These are phyloP conservation scores for Lutjanus campechanus DNA, from an alignment of 2,797 vertebrate species.

Conservation along the genomic window DNA sequence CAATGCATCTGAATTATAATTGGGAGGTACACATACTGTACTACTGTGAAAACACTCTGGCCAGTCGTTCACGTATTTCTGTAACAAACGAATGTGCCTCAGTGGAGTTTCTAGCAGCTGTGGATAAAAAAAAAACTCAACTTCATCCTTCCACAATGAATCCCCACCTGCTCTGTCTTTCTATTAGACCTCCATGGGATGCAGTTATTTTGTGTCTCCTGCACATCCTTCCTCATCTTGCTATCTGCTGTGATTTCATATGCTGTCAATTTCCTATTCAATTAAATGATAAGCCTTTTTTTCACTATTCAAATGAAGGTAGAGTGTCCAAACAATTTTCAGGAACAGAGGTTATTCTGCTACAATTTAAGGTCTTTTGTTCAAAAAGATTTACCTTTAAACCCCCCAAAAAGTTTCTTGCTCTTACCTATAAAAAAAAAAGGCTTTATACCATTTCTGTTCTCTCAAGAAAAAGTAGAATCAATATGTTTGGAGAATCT, in stretches of 20 bases:
- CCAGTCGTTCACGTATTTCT: constrained; percentile 48
- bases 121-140: constrained; percentile 27
- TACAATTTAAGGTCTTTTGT: constrained; percentile 60
- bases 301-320: constrained; percentile 67
- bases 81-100: constrained; percentile 59
- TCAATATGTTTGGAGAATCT: constrained; percentile 33
- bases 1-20: constrained; percentile 72
- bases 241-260: constrained; percentile 74
- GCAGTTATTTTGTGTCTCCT: constrained; percentile 59
- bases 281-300: constrained; percentile 84
- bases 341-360: constrained; percentile 59
- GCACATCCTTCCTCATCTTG: constrained; percentile 46
- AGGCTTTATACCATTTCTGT: constrained; percentile 13
- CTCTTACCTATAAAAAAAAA: neutral
- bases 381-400: constrained; percentile 55
- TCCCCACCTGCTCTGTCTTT: constrained; percentile 42
- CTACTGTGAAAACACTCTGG: constrained; percentile 41
- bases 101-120: constrained; percentile 43
- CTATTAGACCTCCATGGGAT: constrained; percentile 53
- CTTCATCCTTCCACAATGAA: constrained; percentile 17
- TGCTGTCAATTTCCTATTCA: constrained; percentile 77
- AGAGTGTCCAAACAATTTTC: constrained; percentile 61
- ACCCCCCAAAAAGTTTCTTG: constrained; percentile 14
- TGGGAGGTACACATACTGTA: constrained; percentile 48
- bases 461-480: constrained; percentile 16